Base-by-base conservation (phyloP, 2,113 vertebrate species). In the Eurypyga helias region DNA sequence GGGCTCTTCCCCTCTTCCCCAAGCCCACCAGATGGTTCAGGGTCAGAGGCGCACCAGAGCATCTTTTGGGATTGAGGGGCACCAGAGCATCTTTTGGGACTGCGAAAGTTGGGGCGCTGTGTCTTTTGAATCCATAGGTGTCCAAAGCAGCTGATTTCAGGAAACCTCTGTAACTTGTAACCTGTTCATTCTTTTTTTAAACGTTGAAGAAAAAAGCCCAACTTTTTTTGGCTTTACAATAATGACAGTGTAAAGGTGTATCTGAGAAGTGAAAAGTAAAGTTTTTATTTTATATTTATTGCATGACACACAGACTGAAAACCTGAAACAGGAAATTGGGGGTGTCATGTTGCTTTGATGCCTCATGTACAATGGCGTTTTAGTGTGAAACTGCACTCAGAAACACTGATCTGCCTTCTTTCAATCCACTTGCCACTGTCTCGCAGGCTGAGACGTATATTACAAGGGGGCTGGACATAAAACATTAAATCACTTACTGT, bases 1-100 rank as follows among this genome's bases (percentile, higher is more conserved):
- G 12, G 13, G 3, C 21, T 23, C 29, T 36, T 8, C 28, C 46
- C 31, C 13, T 0, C 3, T 51, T 11, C 13, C 34, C 38, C 38
- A 26, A 31, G 19, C 24, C 52, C 31, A 60, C 1, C 0, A 2
- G 0, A 6, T 77, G 5, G 0, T 20, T 46, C 20, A 11, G 16
- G 7, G 18, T 51, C 24, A 57, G 70, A 52, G 29, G 7, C 11
- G 38, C 23, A 8, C 6, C 0, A 1, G 19, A 19, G 12, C 9
- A 38, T 46, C 33, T 66, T 36, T 6, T 6, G 7, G n/a, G n/a
- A n/a, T n/a, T n/a, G 70, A 52, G 29, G 7, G 10, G 38, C 23
- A 8, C 6, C 0, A 1, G 20, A 19, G 12, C 9, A n/a, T 46
- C 33, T 66, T 36, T 6, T 15, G 38, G n/a, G 18, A 36, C 16